Evolutionary conservation across 1,140 invertebrate species (phyloP).

Genomic region (Neodiprion fabricii): DNA sequence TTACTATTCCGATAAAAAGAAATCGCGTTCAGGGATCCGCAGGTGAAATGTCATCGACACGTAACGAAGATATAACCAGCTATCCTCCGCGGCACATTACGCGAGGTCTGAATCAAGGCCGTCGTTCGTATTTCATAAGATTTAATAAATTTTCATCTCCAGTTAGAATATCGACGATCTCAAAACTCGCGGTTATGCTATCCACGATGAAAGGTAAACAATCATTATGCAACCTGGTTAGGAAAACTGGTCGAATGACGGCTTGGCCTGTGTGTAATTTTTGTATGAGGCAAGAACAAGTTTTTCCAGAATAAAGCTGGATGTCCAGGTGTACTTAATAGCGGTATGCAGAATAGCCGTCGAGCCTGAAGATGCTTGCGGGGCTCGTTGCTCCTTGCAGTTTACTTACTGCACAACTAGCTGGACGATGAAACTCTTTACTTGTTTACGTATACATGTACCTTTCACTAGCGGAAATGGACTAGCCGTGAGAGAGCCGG

Average conservation of each 20-base stretch:
- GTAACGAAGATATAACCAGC: background rate
- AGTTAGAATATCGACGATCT: background rate
- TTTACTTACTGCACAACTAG: background rate
- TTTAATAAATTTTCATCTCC: no score
- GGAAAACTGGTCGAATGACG: background rate
- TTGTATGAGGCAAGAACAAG: no score
- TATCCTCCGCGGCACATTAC: background rate
- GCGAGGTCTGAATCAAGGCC: conserved; percentile 6
- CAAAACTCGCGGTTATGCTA: background rate
- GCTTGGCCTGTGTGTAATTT: no score
- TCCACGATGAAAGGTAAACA: background rate
- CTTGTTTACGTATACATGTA: background rate
- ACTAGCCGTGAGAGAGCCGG: background rate
- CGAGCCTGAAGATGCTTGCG: no score
- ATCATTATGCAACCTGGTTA: background rate
- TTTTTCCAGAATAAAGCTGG: no score
- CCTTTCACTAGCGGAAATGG: conserved; percentile 2
- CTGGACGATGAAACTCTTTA: background rate
- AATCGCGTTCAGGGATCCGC: background rate
- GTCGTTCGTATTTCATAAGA: background rate
- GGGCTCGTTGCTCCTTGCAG: no score
- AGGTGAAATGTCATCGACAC: background rate
- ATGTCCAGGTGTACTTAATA: no score
- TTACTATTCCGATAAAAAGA: background rate
- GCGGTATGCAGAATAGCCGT: no score